Evolutionary conservation across 2,113 vertebrate species (phyloP).

Genomic region (Acrocephalus arundinaceus): DNA sequence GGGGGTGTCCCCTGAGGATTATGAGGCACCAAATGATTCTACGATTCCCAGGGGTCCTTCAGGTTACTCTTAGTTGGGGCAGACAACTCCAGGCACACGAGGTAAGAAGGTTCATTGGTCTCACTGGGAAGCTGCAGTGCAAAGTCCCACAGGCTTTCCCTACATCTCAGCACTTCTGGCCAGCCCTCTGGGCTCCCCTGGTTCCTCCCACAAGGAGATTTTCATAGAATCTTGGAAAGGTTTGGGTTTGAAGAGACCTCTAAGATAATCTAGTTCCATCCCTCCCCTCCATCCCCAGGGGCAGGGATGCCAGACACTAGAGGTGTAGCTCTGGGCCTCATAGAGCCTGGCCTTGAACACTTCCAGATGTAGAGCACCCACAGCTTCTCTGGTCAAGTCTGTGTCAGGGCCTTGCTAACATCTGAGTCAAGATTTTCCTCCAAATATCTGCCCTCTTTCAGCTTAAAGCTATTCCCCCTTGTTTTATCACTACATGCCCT

Average conservation of each 20-base stretch:
- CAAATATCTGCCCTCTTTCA: not conserved
- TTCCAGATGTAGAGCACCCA: not conserved
- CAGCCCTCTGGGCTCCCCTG: not conserved
- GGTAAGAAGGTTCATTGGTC: not conserved
- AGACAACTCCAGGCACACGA: not conserved
- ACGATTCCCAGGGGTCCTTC: not conserved
- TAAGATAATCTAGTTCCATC: not conserved
- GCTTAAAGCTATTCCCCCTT: not conserved
- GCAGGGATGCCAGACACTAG: not conserved
- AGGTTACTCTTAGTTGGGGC: not conserved
- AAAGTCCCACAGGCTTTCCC: not conserved
- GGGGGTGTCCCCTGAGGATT: not conserved
- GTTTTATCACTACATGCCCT: no score
- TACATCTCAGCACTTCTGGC: not conserved
- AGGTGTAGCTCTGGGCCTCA: not conserved
- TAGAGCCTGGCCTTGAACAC: not conserved
- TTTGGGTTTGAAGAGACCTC: not conserved
- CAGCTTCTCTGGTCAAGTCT: not conserved
- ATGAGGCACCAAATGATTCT: not conserved
- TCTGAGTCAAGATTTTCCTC: not conserved
- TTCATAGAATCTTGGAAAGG: not conserved
- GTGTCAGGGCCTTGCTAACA: not conserved
- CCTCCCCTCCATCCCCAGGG: not conserved
- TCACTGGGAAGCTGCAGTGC: not conserved
- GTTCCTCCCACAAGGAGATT: not conserved